Conservation (phyloP, 2,113 vertebrate genomes). For the Gallinago paraguaiae region DNA sequence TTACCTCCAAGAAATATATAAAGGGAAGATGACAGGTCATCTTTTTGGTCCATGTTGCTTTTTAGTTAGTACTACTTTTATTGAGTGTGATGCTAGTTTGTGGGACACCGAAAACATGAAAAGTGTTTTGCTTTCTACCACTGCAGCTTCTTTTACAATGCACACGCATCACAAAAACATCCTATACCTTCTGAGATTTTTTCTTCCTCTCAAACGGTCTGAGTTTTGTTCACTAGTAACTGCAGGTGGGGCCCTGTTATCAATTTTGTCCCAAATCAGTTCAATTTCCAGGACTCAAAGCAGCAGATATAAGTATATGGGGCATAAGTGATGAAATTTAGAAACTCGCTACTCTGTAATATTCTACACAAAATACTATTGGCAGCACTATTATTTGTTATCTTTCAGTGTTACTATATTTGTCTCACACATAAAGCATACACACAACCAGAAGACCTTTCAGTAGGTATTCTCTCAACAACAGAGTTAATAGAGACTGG, state of each 20-base stretch:
- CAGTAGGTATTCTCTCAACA: not conserved
- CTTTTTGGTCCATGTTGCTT: not conserved
- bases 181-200: not conserved
- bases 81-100: not conserved
- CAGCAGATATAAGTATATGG: not conserved
- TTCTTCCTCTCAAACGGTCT: not conserved
- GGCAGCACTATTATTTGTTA: not conserved
- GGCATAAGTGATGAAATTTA: not conserved
- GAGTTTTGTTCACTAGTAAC: not conserved
- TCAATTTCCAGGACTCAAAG: not conserved
- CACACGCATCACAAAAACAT: rapidly evolving
- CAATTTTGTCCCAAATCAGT: not conserved
- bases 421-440: not conserved
- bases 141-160: not conserved
- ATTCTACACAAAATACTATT: not conserved
- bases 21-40: not conserved
- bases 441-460: not conserved
- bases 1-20: not conserved
- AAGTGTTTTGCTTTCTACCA: not conserved
- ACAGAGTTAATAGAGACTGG: rapidly evolving
- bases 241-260: not conserved
- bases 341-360: not conserved
- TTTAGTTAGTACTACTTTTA: not conserved
- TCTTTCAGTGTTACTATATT: not conserved
- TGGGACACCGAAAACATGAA: not conserved